These are phyloP conservation scores for Thera britannica DNA, from an alignment of 2,888 invertebrate genomes.

Conservation along the genomic window DNA sequence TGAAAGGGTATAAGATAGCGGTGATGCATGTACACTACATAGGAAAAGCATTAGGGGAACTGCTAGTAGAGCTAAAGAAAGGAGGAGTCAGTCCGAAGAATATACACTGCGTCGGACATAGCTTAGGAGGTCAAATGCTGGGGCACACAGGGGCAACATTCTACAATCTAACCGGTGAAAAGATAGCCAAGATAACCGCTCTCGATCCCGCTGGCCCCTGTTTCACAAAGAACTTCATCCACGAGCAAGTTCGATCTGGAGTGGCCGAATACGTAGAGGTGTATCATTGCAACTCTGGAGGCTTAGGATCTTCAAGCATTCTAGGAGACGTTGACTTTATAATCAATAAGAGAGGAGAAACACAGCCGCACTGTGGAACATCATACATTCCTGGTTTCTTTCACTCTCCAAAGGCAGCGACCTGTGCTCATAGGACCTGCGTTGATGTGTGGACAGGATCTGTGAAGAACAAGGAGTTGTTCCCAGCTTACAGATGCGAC, in stretches of 20 bases:
- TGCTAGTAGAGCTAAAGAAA: conserved; percentile 37
- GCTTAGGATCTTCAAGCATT: conserved; percentile 61
- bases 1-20: conserved; percentile 45
- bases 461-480: conserved; percentile 55
- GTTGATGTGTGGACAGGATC: conserved; percentile 60
- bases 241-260: conserved; percentile 61
- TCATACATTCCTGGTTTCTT: conserved; percentile 59
- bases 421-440: conserved; percentile 63
- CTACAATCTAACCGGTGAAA: conserved; percentile 32
- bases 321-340: conserved; percentile 76
- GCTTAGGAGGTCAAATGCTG: conserved; percentile 47
- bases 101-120: conserved; percentile 46
- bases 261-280: conserved; percentile 78
- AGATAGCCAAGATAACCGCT: conserved; percentile 42
- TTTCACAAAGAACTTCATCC: conserved; percentile 37
- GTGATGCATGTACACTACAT: conserved; percentile 47
- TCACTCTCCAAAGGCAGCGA: conserved; percentile 61
- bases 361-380: conserved; percentile 79
- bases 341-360: conserved; percentile 76
- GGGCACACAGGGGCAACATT: conserved; percentile 36
- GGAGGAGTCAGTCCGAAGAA: conserved; percentile 40
- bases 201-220: conserved; percentile 45
- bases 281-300: conserved; percentile 77
- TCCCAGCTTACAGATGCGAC: conserved; percentile 58
- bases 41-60: conserved; percentile 42